Percentiles rank a stretch among this genome's conserved stretches.
Conservation (phyloP, 2,797 vertebrate species). For the Hephaestus fuliginosus region DNA sequence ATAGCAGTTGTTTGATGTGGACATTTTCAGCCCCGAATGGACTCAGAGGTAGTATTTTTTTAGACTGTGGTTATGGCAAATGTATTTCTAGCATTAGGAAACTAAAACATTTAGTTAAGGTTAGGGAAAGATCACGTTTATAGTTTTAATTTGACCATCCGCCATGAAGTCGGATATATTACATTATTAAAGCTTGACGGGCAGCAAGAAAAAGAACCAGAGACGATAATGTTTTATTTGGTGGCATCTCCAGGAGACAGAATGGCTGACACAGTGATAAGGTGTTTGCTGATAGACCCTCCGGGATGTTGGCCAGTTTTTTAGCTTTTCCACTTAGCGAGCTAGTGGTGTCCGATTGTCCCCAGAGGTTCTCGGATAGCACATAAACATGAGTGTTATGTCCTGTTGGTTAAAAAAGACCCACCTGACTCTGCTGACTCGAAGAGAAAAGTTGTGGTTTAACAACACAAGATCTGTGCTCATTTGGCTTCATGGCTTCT, state of each 20-base stretch:
- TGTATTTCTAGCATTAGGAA: not conserved
- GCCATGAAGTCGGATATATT: too few species aligned
- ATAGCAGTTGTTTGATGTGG: too few species aligned
- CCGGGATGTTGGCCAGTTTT: not conserved
- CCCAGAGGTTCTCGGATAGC: not conserved
- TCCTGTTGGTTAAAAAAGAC: slow-evolving; percentile 13
- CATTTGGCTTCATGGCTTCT: slow-evolving; percentile 16
- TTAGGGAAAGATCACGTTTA: not conserved
- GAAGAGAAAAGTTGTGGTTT: slow-evolving; percentile 17
- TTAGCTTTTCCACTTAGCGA: not conserved
- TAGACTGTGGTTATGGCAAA: not conserved
- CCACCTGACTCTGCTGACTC: slow-evolving; percentile 9
- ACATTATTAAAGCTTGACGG: not conserved
- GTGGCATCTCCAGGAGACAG: not conserved
- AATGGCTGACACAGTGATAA: not conserved
- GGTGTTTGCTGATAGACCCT: not conserved
- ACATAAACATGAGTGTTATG: slow-evolving; percentile 10
- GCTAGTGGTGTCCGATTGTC: not conserved
- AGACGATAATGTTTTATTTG: not conserved
- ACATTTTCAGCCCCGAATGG: too few species aligned
- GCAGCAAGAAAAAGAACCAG: not conserved
- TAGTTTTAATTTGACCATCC: not conserved
- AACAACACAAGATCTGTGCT: not conserved
- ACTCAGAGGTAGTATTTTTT: too few species aligned
- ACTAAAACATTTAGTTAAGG: not conserved